Evolutionary conservation across 2,113 vertebrate species (phyloP).

Genomic region (Corydoras maculifer): DNA sequence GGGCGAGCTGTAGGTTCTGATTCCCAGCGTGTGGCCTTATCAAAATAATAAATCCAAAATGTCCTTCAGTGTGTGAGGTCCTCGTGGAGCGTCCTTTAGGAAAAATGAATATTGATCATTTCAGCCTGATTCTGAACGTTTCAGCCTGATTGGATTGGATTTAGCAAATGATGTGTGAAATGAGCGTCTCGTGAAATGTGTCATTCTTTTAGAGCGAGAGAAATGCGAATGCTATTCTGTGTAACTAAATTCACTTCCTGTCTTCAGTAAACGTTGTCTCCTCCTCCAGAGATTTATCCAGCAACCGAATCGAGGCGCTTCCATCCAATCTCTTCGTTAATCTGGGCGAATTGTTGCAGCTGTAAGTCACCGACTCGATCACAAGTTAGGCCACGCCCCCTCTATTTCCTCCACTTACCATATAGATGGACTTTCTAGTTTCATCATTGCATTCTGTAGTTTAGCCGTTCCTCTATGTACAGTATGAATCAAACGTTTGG

Average conservation of each 20-base stretch:
- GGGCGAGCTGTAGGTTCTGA: conserved; percentile 82
- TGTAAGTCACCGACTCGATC: conserved; percentile 71
- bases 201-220: conserved; percentile 6
- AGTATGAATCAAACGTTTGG: no score
- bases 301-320: conserved; percentile 80
- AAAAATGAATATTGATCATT: conserved; percentile 14
- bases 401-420: no score
- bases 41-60: conserved; percentile 14
- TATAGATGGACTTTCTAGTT: no score
- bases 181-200: conserved; percentile 17
- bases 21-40: not conserved
- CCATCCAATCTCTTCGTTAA: conserved; percentile 75
- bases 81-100: not conserved
- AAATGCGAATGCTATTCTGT: conserved; percentile 3
- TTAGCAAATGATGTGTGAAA: conserved; percentile 4
- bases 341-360: conserved; percentile 83
- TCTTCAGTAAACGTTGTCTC: conserved; percentile 41
- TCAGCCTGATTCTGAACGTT: not conserved
- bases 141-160: not conserved
- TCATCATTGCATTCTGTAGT: no score
- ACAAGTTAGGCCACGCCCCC: no score
- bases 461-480: no score
- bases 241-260: conserved; percentile 2
- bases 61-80: not conserved
- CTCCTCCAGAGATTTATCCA: conserved; percentile 81